Conservation (phyloP, 1,140 invertebrate genomes). For the Planococcus citri region DNA sequence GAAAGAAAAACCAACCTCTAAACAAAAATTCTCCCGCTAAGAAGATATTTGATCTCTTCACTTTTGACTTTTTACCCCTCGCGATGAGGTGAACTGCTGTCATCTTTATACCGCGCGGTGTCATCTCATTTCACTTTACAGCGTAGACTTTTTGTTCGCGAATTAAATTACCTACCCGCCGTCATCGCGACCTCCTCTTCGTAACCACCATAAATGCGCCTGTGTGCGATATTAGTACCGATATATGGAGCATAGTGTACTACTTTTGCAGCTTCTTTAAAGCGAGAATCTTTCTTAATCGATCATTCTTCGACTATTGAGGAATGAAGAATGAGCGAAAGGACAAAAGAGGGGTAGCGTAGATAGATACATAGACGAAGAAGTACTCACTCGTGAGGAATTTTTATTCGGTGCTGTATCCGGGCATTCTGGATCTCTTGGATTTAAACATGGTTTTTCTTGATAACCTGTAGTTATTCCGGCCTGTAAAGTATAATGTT, state of each 20-base stretch:
- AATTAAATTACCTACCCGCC: background rate
- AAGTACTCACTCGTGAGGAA: conserved; percentile 49
- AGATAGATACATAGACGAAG: background rate
- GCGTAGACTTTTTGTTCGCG: background rate
- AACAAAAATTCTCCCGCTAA: too few relatives aligned
- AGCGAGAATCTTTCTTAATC: background rate
- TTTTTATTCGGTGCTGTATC: conserved; percentile 82
- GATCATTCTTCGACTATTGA: background rate
- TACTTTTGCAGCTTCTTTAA: too few relatives aligned
- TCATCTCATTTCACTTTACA: too few relatives aligned
- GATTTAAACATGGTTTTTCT: conserved; percentile 92
- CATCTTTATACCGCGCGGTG: too few relatives aligned
- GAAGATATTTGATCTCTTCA: background rate
- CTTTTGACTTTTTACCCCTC: background rate
- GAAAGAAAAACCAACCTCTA: background rate
- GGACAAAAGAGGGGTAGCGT: background rate
- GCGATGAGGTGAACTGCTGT: too few relatives aligned
- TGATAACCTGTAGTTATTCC: conserved; percentile 94
- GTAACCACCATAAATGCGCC: too few relatives aligned
- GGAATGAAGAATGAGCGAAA: background rate
- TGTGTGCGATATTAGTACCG: too few relatives aligned
- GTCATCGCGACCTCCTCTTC: too few relatives aligned
- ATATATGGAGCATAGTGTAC: too few relatives aligned
- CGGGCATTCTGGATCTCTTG: conserved; percentile 79
- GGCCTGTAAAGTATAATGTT: conserved; percentile 47